Percentiles rank a stretch among this genome's conserved stretches.
Evolutionary conservation across 1,140 invertebrate genomes (phyloP).

Genomic region (Achatina immaculata): DNA sequence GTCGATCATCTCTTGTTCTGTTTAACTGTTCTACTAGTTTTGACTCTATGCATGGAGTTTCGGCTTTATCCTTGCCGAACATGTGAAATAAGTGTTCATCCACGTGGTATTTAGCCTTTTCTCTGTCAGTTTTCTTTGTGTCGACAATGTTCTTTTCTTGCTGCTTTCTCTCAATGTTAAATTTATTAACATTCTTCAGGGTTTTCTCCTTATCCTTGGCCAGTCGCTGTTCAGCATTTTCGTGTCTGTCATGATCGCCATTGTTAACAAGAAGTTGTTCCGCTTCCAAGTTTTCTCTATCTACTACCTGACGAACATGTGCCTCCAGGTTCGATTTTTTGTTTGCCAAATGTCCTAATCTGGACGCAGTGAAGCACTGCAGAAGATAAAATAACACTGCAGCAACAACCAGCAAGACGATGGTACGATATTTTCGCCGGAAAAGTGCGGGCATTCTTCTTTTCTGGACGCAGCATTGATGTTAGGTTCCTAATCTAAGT

Average conservation of each 20-base stretch:
- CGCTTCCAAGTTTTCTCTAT: not conserved
- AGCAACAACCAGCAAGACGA: slow-evolving; percentile 18
- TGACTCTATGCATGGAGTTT: not conserved
- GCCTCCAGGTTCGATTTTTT: not conserved
- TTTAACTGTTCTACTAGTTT: not conserved
- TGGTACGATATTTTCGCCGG: slow-evolving; percentile 36
- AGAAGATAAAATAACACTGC: slow-evolving; percentile 34
- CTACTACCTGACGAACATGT: not conserved
- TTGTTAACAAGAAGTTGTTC: not conserved
- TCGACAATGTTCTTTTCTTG: not conserved
- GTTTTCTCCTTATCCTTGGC: not conserved
- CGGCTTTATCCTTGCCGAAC: not conserved
- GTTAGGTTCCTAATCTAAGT: no score
- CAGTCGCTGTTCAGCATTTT: not conserved
- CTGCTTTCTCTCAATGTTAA: not conserved
- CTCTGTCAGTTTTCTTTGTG: not conserved
- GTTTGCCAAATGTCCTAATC: not conserved
- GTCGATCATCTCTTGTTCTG: not conserved
- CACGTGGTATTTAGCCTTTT: not conserved
- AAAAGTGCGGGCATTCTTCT: slow-evolving; percentile 16
- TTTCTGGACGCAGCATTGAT: not conserved
- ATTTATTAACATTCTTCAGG: no score
- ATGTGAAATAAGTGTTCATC: not conserved
- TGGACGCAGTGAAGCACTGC: slow-evolving; percentile 35
- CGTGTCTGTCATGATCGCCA: not conserved